Percentiles rank a stretch among this genome's conserved stretches.
Conservation (phyloP, 2,797 vertebrate genomes). For the Natrix natrix region DNA sequence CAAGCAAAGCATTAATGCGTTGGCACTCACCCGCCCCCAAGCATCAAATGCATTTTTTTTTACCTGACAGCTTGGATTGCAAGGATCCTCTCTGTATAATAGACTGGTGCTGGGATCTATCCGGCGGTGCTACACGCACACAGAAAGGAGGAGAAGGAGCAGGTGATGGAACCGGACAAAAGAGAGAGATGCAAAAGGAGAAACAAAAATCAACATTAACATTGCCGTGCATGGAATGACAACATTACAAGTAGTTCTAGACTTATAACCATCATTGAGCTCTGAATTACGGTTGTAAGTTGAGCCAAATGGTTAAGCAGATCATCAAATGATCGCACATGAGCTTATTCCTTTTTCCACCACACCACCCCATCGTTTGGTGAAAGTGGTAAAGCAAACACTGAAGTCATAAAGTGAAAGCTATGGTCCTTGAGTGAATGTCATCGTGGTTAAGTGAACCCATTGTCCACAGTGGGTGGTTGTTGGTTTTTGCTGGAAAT, state of each 20-base stretch:
- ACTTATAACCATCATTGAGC: background rate
- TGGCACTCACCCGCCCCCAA: conserved; percentile 2
- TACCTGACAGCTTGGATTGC: conserved; percentile 81
- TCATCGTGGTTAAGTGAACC: no score
- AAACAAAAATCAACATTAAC: conserved; percentile 11
- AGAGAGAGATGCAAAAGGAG: background rate
- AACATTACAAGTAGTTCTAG: background rate
- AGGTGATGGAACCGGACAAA: background rate
- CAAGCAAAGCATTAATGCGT: background rate
- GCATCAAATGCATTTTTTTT: conserved; percentile 64
- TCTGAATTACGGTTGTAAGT: background rate
- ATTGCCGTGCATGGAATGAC: background rate
- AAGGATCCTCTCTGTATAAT: conserved; percentile 77
- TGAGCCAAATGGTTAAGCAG: background rate
- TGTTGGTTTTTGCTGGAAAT: no score
- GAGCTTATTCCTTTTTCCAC: background rate
- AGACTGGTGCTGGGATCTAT: conserved; percentile 70
- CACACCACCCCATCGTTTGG: background rate
- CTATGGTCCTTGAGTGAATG: no score
- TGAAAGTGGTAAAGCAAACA: background rate
- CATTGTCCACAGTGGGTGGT: no score
- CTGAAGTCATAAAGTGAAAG: background rate
- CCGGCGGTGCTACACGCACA: conserved; percentile 43
- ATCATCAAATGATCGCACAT: background rate
- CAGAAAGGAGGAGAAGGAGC: background rate